phyloP scores from a whole-genome alignment of 2,888 invertebrate species.

The Eurytoma adleriae region DNA sequence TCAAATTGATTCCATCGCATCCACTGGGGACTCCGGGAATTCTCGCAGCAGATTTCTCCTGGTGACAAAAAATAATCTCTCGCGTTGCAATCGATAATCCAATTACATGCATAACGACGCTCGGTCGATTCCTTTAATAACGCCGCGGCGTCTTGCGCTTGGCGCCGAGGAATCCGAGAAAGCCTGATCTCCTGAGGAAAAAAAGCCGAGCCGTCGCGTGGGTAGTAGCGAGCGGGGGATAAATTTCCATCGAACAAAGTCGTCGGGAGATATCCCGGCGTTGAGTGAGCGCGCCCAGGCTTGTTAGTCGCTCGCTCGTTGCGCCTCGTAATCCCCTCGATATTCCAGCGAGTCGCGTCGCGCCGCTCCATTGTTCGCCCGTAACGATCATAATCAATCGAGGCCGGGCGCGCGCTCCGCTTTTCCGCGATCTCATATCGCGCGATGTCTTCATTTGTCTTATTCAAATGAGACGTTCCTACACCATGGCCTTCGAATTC shows the following conservation, averaged over 20 bases:
- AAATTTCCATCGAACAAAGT: conserved; percentile 64
- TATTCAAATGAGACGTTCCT: conserved; percentile 51
- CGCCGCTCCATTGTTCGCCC: conserved; percentile 69
- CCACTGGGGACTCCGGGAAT: no score
- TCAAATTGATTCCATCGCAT: no score
- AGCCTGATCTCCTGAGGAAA: conserved; percentile 9
- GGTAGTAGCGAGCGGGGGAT: conserved; percentile 56
- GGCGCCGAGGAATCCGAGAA: conserved; percentile 10
- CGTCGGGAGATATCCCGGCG: conserved; percentile 58
- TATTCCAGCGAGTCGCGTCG: conserved; percentile 40
- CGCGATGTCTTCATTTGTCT: conserved; percentile 56
- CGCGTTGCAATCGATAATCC: background rate
- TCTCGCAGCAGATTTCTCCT: background rate
- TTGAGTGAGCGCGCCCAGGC: conserved; percentile 55
- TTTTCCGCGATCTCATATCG: conserved; percentile 46
- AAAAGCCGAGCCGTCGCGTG: conserved; percentile 26
- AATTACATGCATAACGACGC: background rate
- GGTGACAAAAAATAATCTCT: background rate
- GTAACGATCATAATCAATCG: conserved; percentile 72
- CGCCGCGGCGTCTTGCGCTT: no score
- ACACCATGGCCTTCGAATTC: conserved; percentile 29
- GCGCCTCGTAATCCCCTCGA: conserved; percentile 28
- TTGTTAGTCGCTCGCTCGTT: background rate
- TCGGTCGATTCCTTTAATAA: background rate
- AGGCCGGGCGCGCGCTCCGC: conserved; percentile 59